These are phyloP conservation scores for Nibea albiflora DNA, from an alignment of 2,113 vertebrate species.

Conservation along the genomic window DNA sequence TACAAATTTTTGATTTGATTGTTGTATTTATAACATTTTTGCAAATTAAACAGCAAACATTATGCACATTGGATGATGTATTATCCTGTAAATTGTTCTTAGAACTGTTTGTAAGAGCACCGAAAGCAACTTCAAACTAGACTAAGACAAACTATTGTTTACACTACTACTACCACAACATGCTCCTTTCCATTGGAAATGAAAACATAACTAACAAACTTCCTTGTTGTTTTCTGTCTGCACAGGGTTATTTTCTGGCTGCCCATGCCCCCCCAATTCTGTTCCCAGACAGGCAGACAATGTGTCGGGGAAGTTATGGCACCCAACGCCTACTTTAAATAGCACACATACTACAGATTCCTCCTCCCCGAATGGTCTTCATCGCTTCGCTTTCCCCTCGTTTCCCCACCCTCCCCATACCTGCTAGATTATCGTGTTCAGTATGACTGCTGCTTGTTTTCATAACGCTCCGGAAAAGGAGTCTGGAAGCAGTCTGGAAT, in stretches of 20 bases:
- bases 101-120: not conserved
- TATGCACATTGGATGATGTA: not conserved
- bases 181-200: not conserved
- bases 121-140: not conserved
- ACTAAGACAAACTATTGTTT: not conserved
- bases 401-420: not conserved
- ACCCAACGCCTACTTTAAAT: not conserved
- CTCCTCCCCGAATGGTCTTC: not conserved
- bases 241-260: not conserved
- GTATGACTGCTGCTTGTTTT: not conserved
- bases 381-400: not conserved
- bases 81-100: too few relatives aligned
- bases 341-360: conserved; percentile 1
- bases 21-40: not conserved
- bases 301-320: not conserved
- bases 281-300: not conserved
- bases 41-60: not conserved
- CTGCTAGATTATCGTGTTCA: not conserved
- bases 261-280: not conserved
- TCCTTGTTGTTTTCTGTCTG: not conserved
- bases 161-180: too few relatives aligned
- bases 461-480: not conserved
- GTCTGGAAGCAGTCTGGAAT: not conserved
- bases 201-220: not conserved
- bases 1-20: not conserved